Percentiles rank a stretch among this genome's conserved stretches.
Conservation (phyloP, 2,113 vertebrate genomes). For the Microcebus lehilahytsara region DNA sequence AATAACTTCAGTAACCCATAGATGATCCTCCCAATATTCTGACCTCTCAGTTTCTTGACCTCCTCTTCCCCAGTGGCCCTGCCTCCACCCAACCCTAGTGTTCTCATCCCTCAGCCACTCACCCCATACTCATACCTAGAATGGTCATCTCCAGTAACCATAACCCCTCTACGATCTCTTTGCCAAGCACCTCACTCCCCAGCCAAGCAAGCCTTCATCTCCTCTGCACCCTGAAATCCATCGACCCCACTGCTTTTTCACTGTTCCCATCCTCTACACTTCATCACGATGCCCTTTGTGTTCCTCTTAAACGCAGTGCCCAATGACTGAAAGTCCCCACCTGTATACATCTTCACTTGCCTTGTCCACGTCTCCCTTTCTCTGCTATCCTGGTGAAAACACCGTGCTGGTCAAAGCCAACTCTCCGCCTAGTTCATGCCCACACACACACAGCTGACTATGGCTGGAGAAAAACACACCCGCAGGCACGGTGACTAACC, state of each 20-base stretch:
- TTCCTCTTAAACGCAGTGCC: neutral
- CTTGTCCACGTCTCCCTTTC: neutral
- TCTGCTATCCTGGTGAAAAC: neutral
- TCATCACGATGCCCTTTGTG: neutral
- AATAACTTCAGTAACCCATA: too few relatives aligned
- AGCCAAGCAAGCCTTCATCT: too few relatives aligned
- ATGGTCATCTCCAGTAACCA: too few relatives aligned
- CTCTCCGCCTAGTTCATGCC: neutral
- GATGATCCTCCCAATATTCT: too few relatives aligned
- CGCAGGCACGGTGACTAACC: neutral
- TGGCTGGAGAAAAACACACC: neutral
- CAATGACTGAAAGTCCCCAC: neutral
- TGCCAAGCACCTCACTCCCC: neutral
- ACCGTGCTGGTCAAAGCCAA: neutral
- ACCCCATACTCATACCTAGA: too few relatives aligned
- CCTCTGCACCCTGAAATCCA: neutral
- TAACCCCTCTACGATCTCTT: too few relatives aligned
- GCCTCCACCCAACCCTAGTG: too few relatives aligned
- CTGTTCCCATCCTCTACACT: neutral
- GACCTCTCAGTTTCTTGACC: too few relatives aligned
- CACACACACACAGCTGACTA: neutral
- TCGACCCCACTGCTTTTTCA: neutral
- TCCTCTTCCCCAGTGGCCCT: too few relatives aligned
- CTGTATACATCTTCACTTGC: fast-evolving
- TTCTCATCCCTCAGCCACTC: too few relatives aligned